Conservation (phyloP, 2,113 vertebrate genomes). For the Dermatemys mawii region DNA sequence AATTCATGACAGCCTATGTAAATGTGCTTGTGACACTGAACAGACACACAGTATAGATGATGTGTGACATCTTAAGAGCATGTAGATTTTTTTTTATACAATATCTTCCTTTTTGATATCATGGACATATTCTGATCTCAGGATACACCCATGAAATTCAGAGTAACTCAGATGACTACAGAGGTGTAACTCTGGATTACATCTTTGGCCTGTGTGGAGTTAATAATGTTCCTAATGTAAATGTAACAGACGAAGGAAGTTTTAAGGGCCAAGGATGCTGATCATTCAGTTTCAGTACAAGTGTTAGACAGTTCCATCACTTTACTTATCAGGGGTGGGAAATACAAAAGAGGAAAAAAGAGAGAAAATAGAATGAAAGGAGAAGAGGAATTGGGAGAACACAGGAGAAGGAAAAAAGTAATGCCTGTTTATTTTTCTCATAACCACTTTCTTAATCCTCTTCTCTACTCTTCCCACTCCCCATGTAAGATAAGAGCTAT, state of each 20-base stretch:
- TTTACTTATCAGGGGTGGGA: neutral
- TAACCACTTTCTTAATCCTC: neutral
- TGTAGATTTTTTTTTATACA: conserved; percentile 78
- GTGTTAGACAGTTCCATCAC: neutral
- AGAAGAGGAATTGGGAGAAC: neutral
- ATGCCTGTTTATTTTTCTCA: neutral
- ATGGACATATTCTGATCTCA: conserved; percentile 40
- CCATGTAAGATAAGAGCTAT: fast-evolving
- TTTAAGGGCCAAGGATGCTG: conserved; percentile 17
- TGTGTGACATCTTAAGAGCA: conserved; percentile 79
- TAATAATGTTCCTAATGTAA: conserved; percentile 66
- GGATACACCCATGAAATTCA: conserved; percentile 49
- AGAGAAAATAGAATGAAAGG: neutral
- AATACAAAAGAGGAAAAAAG: neutral
- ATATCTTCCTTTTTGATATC: conserved; percentile 74
- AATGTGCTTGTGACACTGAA: conserved; percentile 81
- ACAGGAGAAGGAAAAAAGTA: neutral
- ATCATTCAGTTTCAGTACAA: conserved; percentile 21
- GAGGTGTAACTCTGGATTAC: conserved; percentile 53
- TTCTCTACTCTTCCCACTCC: neutral
- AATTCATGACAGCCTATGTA: conserved; percentile 82
- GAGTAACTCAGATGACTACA: conserved; percentile 47
- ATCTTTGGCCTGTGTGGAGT: conserved; percentile 61
- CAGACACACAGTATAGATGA: conserved; percentile 78
- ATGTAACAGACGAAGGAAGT: conserved; percentile 59